Base-by-base conservation (phyloP, 2,888 invertebrate genomes). In the Noctuana brunneofusca region DNA sequence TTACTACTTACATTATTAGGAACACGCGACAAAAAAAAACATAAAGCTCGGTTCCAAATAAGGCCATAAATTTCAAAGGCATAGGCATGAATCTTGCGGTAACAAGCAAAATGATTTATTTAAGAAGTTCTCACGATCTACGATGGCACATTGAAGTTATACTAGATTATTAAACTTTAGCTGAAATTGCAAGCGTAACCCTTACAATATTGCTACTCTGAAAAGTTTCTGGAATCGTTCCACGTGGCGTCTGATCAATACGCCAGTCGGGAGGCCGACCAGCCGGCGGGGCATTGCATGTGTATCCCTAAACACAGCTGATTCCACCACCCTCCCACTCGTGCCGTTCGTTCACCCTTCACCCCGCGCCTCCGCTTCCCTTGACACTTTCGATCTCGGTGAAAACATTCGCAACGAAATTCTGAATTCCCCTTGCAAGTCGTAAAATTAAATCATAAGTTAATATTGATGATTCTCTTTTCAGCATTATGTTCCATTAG, bases 241-340 rank as follows among this genome's bases (percentile, higher is more conserved):
- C 85, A 82, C 92, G 92, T 77, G 92, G 89, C 68, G 87, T 80
- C 83, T 93, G 93, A 75, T 86, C 81, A 80, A 91, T 90, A 75
- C 89, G 83, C 66, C 84, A 83, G 84, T 89, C 92, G 76, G 89
- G 91, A 85, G 92, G 92, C 79, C 92, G 89, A 75, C 87, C 83
- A 75, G 77, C 81, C 84, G 83, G 77, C 84, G 81, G 78, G 74
- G 86, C 86, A 73, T 83, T 82, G 80, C 84, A 83, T 82, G 84
- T 80, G 41, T 86, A 80, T 87, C 90, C 89, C 84, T 75, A 84
- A 86, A 86, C 83, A 84, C 89, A 90, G 91, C 90, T 90, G 91
- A 89, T 89, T 78, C 83, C 77, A 79, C 76, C 82, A 71, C 75
- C 81, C 80, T 76, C 77, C 78, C 81, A 80, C 81, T 74, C 73